phyloP scores from a whole-genome alignment of 2,113 vertebrate genomes.

The Nothobranchius furzeri region DNA sequence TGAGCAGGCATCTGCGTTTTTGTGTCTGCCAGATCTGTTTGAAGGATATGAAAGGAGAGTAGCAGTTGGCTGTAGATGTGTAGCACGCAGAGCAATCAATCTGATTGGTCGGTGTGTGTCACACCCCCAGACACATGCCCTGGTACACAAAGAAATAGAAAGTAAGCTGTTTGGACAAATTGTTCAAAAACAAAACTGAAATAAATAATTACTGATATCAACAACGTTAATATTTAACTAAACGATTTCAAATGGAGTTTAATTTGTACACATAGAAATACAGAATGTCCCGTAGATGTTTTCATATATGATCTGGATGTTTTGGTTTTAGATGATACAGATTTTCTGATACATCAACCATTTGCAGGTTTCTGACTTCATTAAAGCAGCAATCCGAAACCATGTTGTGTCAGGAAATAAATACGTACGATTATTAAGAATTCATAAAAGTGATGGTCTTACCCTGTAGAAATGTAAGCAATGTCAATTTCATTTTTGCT shows the following conservation, averaged over 20 bases:
- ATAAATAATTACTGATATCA: neutral
- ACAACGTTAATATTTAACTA: neutral
- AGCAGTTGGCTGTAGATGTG: neutral
- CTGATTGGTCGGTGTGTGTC: neutral
- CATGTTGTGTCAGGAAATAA: too few species aligned
- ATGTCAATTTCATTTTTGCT: too few species aligned
- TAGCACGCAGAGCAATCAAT: neutral
- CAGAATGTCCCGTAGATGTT: too few species aligned
- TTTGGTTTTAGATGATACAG: too few species aligned
- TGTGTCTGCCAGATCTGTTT: neutral
- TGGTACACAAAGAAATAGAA: neutral
- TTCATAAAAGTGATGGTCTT: too few species aligned
- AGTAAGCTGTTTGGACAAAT: neutral
- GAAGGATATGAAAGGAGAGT: neutral
- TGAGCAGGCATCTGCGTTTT: neutral
- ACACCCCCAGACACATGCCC: neutral
- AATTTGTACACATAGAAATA: neutral
- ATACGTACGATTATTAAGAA: too few species aligned
- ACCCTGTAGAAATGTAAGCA: too few species aligned
- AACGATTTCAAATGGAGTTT: neutral
- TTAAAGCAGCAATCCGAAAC: too few species aligned
- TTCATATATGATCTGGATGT: too few species aligned
- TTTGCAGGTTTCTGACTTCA: too few species aligned
- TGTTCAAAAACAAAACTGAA: neutral
- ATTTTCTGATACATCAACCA: too few species aligned